Evolutionary conservation across 1,140 invertebrate genomes (phyloP).

Genomic region (Portunus trituberculatus): DNA sequence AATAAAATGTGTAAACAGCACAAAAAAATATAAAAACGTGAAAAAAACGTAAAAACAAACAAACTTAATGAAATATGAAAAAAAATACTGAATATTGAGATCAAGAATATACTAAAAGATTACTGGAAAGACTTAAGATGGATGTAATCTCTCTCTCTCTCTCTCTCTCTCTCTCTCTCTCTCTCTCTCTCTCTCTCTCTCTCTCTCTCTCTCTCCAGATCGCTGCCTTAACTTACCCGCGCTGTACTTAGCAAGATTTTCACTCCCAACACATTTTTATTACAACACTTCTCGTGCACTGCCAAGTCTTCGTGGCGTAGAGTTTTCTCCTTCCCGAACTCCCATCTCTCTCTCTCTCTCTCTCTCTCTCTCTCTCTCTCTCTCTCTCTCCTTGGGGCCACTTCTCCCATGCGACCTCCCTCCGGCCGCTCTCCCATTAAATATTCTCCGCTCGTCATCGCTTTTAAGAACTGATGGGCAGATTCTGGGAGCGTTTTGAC

Average conservation of each 20-base stretch:
- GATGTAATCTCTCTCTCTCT: neutral
- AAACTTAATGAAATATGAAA: no score
- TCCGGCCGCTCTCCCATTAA: neutral
- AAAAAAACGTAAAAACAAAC: no score
- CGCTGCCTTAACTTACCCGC: neutral
- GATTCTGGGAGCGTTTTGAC: slow-evolving; percentile 28
- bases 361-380: slow-evolving; percentile 20
- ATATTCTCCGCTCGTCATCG: slow-evolving; percentile 30
- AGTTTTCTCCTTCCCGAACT: neutral
- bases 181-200: no score
- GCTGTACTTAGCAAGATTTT: neutral
- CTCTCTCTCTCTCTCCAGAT: neutral
- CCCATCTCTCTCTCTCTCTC: neutral
- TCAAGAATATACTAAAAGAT: no score
- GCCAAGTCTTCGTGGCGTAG: neutral
- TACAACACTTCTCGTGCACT: neutral
- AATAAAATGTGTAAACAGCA: no score
- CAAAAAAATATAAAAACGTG: no score
- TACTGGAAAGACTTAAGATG: no score
- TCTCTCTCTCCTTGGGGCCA: neutral
- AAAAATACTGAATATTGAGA: no score
- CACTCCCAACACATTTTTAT: neutral
- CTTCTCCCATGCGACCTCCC: neutral
- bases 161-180: no score
- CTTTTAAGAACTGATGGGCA: slow-evolving; percentile 42